A percentile compares a stretch with the other conserved stretches of the same genome.
These are phyloP conservation scores for Alloplasta piceator DNA, from an alignment of 2,888 invertebrate species.

Conservation along the genomic window DNA sequence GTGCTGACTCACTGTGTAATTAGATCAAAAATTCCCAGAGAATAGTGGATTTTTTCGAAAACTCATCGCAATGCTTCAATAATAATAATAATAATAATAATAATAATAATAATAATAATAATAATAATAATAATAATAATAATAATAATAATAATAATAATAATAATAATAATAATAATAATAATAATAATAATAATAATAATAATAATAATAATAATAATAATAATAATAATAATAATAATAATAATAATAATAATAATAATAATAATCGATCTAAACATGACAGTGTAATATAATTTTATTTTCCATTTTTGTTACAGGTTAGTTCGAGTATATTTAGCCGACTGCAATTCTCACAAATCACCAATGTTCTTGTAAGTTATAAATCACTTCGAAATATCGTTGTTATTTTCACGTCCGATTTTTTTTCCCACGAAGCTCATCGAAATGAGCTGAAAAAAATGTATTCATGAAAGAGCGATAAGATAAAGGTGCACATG, in stretches of 20 bases:
- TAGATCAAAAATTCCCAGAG: too few species aligned
- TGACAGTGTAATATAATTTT: slow-evolving; percentile 5
- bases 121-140: not conserved
- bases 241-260: not conserved
- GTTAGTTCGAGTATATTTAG: slow-evolving; percentile 15
- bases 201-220: not conserved
- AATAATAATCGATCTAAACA: not conserved
- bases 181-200: not conserved
- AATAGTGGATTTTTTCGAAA: too few species aligned
- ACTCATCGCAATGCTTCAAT: not conserved
- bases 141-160: not conserved
- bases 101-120: not conserved
- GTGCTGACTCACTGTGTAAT: too few species aligned
- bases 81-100: not conserved
- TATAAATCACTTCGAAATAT: too few species aligned
- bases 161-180: not conserved
- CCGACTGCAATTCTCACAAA: not conserved
- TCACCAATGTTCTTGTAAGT: not conserved
- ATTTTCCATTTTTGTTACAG: slow-evolving; percentile 17
- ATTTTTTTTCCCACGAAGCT: not conserved
- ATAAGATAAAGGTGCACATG: slow-evolving; percentile 40
- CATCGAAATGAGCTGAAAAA: not conserved
- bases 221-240: not conserved
- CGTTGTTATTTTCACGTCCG: too few species aligned
- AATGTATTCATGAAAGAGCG: not conserved